Conservation (phyloP, 2,888 invertebrate genomes). For the Diachrysia chrysitis region DNA sequence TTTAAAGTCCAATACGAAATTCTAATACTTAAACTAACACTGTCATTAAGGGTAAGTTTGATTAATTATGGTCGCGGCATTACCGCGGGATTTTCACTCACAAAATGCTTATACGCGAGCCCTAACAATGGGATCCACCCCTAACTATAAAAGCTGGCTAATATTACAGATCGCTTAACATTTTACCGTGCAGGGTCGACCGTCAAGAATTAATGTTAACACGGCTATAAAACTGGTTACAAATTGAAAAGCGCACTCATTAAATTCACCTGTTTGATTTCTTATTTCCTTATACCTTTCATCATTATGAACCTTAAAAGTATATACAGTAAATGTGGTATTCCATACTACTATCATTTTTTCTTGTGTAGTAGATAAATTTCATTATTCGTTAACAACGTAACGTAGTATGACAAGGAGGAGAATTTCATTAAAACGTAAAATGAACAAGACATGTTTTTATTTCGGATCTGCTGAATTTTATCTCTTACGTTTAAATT, state of each 20-base stretch:
- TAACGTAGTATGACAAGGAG: no score
- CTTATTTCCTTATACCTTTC: neutral
- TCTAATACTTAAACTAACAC: no score
- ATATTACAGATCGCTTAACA: constrained; percentile 51
- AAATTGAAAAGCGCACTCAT: constrained; percentile 27
- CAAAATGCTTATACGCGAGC: constrained; percentile 29
- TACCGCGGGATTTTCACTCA: constrained; percentile 16
- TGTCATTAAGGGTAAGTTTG: constrained; percentile 36
- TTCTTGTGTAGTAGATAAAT: neutral
- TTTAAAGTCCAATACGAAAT: no score
- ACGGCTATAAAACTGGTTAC: constrained; percentile 30
- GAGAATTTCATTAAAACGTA: no score
- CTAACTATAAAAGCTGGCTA: constrained; percentile 43
- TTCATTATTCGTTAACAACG: no score
- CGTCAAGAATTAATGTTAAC: constrained; percentile 31
- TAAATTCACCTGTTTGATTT: constrained; percentile 11
- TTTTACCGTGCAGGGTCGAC: constrained; percentile 33
- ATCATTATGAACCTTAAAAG: neutral
- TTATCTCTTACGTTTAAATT: no score
- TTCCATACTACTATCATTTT: neutral
- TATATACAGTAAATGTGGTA: neutral
- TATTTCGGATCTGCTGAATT: no score
- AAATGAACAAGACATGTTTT: no score
- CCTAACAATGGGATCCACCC: constrained; percentile 34
- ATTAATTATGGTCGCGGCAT: constrained; percentile 37